Evolutionary conservation across 2,797 vertebrate genomes (phyloP), one percentile per base, ranked within the genome.

Genomic region (Hephaestus fuliginosus): DNA sequence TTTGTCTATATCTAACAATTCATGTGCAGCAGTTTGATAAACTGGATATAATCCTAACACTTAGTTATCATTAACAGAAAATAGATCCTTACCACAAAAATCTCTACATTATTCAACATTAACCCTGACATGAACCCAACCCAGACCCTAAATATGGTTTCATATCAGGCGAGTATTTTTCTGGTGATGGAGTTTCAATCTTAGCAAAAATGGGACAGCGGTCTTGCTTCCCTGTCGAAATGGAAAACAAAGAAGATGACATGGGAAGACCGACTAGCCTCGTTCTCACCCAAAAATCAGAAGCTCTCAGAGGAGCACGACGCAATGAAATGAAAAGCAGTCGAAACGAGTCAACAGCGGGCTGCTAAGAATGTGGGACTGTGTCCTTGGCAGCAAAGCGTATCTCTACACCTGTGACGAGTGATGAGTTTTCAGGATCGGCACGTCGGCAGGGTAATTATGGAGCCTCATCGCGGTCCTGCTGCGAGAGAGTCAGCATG

Each of bases 401-500:
- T 39, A 20, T 67, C 57, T 81, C 74, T 79, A 77, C 76, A 86
- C 87, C 84, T 91, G 80, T 69, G 78, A 70, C 49, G 7, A 70
- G 67, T 48, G 68, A 69, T 81, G 68, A 70, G 66, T 81, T 86
- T 88, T 78, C 28, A 52, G 72, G 57, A 76, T 68, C 41, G 48
- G 62, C 84, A 70, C 3, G 57, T 85, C 43, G 2, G 67, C 73
- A 10, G 51, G 61, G 88, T 91, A 89, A 91, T 92, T 92, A 89
- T 79, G 63, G 77, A 72, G 78, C 68, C 64, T 88, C 74, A 58
- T 82, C 7, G 33, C 46, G 7, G 48, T 60, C 89, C 81, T 64
- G 80, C 83, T 90, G 86, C 30, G 81, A 76, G 28, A 57, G 64
- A 87, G 77, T 84, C 88, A 93, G 88, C 88, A 87, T 74, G 84